Evolutionary conservation across 1,140 invertebrate species (phyloP), one percentile per base, ranked within the genome.

Genomic region (honey bee (Apis mellifera)): DNA sequence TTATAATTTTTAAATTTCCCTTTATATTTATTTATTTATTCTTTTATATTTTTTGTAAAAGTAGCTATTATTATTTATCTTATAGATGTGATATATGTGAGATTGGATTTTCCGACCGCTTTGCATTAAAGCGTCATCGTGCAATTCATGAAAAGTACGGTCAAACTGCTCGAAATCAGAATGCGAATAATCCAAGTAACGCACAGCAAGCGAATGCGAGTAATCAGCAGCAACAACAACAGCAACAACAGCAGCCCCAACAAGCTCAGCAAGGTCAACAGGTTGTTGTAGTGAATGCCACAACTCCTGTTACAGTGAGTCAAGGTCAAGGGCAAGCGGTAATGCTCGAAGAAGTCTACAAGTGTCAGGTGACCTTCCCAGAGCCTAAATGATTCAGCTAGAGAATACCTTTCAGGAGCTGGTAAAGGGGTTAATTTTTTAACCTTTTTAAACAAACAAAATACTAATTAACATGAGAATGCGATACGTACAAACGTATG

Each of bases 41-140:
- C 32, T 15, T 19, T 11, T 64, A 26, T 66, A 15, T 64, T 64
- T 42, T 62, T 21, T 23, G 26, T 13, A 19, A 21, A 55, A 32
- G 11, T 11, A 19, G 15, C 17, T 75, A 73, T 1, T 57, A 57
- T 74, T 21, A 2, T 21, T 42, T 71, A n/a, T 54, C 95, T 7
- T 96, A 95, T 92, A 97, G 97, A 92, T 98, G 97, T 92, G 97
- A 97, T 90, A 97, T 98, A 86, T 98, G 97, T 89, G 96, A 96
- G 62, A 97, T 97, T n/a, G 97, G 97, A 62, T 97, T 98, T 90
- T 97, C 97, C 17, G 97, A 98, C 94, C 95, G 97, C 73, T 97
- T 97, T 90, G 96, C 97, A 2, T 92, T 97, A 59, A 97, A 97
- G 87, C 94, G 97, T 82, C 97, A 97, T 91, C 95, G 96, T 89